Base-by-base conservation (phyloP, 2,797 vertebrate species). In the Eremophila alpestris region DNA sequence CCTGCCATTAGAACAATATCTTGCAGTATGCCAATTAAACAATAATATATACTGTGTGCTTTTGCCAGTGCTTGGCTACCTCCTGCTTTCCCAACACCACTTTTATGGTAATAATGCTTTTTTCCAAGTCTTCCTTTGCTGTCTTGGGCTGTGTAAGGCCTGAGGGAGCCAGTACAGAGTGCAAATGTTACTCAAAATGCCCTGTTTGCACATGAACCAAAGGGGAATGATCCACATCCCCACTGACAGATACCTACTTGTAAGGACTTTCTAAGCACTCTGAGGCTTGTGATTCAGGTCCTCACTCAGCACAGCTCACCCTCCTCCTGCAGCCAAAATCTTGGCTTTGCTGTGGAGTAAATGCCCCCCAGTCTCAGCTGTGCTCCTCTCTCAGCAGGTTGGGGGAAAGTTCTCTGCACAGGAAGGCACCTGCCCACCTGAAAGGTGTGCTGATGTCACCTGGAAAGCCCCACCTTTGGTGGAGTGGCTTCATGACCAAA, bases 1-100 rank as follows among this genome's bases (percentile, higher is more conserved):
- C 20, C 14, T 79, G 70, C 68, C 64, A 90, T 80, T 83, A 89
- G 65, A 90, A 94, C 73, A 93, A 65, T 90, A 91, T 88, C 59
- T 83, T 90, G 67, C 87, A 85, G 77, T 79, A 59, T 74, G 92
- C 94, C 71, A 96, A 79, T 91, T 94, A 87, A 96, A 82, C 55
- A 84, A 76, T 76, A 36, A 64, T 11, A 56, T 32, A 27, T 3
- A 4, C 30, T 48, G 8, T 15, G 26, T 91, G 82, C 51, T 89
- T 74, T 80, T 0, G 1, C 52, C 52, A 60, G 45, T 83, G 16
- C 59, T 87, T 68, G 73, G 41, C 74, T 52, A 26, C 34, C 52
- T 49, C 49, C 64, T 67, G 29, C 68, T 73, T 87, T 74, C 45
- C 76, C 78, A 70, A 18, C 4, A 17, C 29, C 19, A 10, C 43